Conservation (phyloP, 2,888 invertebrate species). For the Polydrusus pterygomalis region DNA sequence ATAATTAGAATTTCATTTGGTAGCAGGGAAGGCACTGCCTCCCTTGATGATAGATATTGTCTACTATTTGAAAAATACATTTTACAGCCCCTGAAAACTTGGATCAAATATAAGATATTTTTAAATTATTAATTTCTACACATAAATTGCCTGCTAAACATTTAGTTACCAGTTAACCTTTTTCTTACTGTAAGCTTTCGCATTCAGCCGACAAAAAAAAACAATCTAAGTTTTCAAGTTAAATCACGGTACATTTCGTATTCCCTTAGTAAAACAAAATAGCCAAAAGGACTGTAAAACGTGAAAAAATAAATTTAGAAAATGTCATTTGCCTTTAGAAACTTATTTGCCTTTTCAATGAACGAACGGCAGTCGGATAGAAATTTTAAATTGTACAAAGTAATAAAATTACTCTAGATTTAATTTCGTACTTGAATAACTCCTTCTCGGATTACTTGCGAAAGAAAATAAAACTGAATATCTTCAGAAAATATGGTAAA, state of each 20-base stretch:
- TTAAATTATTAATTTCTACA: not conserved
- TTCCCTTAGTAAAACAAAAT: slow-evolving; percentile 24
- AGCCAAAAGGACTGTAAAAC: slow-evolving; percentile 18
- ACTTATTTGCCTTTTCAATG: slow-evolving; percentile 36
- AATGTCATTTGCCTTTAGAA: slow-evolving; percentile 29
- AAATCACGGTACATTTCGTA: slow-evolving; percentile 15
- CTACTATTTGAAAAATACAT: too few species aligned
- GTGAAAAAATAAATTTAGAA: slow-evolving; percentile 36
- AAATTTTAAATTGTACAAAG: slow-evolving; percentile 32
- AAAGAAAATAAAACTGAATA: not conserved
- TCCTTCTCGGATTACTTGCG: not conserved
- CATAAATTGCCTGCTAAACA: not conserved
- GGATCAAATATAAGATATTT: too few species aligned
- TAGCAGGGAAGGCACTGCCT: too few species aligned
- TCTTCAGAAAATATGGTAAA: not conserved
- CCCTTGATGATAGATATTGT: too few species aligned
- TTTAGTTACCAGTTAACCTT: not conserved
- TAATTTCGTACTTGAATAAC: slow-evolving; percentile 24
- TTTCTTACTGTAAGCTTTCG: not conserved
- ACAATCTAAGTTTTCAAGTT: slow-evolving; percentile 20
- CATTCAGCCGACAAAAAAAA: slow-evolving; percentile 6
- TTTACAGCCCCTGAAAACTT: too few species aligned
- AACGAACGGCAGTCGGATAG: slow-evolving; percentile 19
- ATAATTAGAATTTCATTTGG: too few species aligned
- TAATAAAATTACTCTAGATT: slow-evolving; percentile 16